These are phyloP conservation scores for Sebastes fasciatus DNA, from an alignment of 2,113 vertebrate species.

Conservation along the genomic window DNA sequence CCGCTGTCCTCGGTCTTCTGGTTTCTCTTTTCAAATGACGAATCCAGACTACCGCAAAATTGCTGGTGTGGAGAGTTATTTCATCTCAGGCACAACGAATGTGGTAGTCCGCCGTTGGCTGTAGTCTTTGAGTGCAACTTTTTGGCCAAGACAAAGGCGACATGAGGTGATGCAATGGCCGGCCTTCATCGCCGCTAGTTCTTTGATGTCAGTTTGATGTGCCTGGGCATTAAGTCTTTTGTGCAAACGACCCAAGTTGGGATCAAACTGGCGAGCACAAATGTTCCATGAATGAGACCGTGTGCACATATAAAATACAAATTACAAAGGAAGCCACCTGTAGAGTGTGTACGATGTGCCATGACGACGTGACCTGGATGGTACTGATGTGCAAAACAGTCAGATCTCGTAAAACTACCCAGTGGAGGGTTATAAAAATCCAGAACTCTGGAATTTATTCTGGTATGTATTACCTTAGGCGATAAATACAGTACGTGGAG, in stretches of 20 bases:
- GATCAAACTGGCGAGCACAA: not conserved
- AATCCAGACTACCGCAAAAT: too few relatives aligned
- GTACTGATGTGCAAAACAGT: slow-evolving; percentile 49
- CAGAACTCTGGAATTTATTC: slow-evolving; percentile 32
- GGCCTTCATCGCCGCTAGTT: too few relatives aligned
- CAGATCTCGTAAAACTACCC: slow-evolving; percentile 40
- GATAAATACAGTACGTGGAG: slow-evolving; percentile 6
- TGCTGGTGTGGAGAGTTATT: too few relatives aligned
- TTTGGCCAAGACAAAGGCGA: too few relatives aligned
- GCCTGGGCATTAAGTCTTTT: not conserved
- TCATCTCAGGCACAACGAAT: too few relatives aligned
- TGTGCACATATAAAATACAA: not conserved
- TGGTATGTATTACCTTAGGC: slow-evolving; percentile 20
- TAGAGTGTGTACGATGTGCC: not conserved
- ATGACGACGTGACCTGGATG: not conserved
- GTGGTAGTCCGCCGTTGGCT: too few relatives aligned
- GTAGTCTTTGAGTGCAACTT: too few relatives aligned
- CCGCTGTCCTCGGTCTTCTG: too few relatives aligned
- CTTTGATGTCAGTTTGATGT: too few relatives aligned
- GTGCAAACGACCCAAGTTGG: not conserved
- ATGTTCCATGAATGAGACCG: not conserved
- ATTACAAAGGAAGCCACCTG: not conserved
- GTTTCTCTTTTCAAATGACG: too few relatives aligned
- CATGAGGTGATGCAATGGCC: too few relatives aligned
- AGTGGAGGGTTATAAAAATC: slow-evolving; percentile 28